Base-by-base conservation (phyloP, 2,888 invertebrate genomes). In the Acanthoscelides obtectus region DNA sequence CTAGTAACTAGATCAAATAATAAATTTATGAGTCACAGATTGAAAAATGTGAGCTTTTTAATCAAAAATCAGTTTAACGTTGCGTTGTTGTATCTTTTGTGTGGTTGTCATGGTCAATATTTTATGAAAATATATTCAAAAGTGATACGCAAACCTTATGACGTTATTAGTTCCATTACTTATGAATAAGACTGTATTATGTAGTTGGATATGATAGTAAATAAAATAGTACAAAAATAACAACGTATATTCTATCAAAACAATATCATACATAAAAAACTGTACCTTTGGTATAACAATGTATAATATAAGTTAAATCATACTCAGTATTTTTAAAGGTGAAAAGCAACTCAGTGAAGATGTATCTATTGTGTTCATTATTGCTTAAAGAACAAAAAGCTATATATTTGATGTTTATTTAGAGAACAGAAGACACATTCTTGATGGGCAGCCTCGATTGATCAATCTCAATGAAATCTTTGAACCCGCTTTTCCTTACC, bases 401-500 rank as follows among this genome's bases (percentile, higher is more conserved):
- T 25, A 8, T 25, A 25, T 8, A 25, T 25, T 25, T 25, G 25
- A 5, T 3, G 25, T 25, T 25, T 45, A 45, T 45, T 45, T 45
- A 69, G 77, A 75, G n/a, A 20, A 78, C 64, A 12, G 76, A 76
- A 20, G 75, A 69, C 17, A 75, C 75, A 71, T 83, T 84, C 75
- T 83, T 83, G 20, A 84, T 71, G 2, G 83, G 81, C 22, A 78
- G 73, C 67, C 78, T 77, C 22, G 76, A 76, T 64, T 83, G 79
- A 67, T 84, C 85, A 63, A 89, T 83, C 72, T 88, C 88, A 17
- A 87, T 82, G 78, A 86, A 89, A 71, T 87, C 86, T 75, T 87
- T 87, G 17, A 85, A 80, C 1, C 88, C 88, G 69, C 86, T 84
- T 66, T 86, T 84, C 72, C 85, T 84, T 0, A 89, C 88, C 22